A percentile compares a stretch with the other conserved stretches of the same genome.
Evolutionary conservation across 1,140 invertebrate genomes (phyloP).

Genomic region (Hypsibius dujardini): DNA sequence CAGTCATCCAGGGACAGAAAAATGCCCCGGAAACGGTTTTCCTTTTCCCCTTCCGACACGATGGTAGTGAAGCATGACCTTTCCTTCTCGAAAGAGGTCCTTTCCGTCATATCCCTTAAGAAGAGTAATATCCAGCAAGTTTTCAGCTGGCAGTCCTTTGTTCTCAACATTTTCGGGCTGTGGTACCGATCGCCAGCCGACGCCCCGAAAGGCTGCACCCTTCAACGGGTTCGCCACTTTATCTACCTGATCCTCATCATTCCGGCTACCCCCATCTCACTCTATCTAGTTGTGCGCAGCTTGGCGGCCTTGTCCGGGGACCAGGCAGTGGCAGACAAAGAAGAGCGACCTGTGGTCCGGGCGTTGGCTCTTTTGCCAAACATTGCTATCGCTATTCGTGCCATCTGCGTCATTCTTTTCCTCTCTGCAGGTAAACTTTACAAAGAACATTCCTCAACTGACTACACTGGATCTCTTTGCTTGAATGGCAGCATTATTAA

Average conservation of each 20-base stretch:
- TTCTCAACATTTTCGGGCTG: not conserved
- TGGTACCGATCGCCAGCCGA: not conserved
- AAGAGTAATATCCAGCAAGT: too few relatives aligned
- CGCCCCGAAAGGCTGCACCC: not conserved
- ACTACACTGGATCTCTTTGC: too few relatives aligned
- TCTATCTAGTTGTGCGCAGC: not conserved
- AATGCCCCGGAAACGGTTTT: too few relatives aligned
- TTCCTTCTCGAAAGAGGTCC: too few relatives aligned
- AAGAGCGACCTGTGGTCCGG: not conserved
- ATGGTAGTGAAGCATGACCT: too few relatives aligned
- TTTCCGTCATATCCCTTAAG: too few relatives aligned
- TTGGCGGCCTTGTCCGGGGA: constrained; percentile 3
- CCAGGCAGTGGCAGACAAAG: not conserved
- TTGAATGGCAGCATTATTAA: too few relatives aligned
- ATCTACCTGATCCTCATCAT: not conserved
- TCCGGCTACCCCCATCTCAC: not conserved
- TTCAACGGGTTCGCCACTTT: not conserved
- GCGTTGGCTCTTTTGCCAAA: not conserved
- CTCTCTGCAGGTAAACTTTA: not conserved
- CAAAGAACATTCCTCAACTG: too few relatives aligned
- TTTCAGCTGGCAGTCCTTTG: not conserved
- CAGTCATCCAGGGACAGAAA: too few relatives aligned
- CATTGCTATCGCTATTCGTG: constrained; percentile 4
- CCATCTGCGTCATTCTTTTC: not conserved
- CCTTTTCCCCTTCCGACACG: too few relatives aligned